Conservation (phyloP, 2,113 vertebrate genomes). For the Anhinga rufa region DNA sequence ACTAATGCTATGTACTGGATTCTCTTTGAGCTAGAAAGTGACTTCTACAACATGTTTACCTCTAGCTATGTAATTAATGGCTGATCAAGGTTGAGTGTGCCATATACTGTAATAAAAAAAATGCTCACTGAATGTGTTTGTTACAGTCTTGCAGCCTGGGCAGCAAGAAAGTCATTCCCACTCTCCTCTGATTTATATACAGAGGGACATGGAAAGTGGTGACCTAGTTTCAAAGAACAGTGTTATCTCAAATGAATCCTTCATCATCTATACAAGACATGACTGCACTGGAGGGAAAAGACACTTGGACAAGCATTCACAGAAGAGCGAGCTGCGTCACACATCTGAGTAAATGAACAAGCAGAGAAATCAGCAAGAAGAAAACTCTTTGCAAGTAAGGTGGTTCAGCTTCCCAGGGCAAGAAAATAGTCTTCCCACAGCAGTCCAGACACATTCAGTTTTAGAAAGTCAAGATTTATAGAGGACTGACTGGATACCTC, state of each 20-base stretch:
- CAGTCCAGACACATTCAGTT: neutral
- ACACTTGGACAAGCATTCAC: neutral
- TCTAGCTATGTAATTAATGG: neutral
- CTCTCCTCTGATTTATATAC: neutral
- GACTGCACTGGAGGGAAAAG: neutral
- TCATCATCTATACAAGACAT: neutral
- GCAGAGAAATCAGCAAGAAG: neutral
- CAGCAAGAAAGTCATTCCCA: neutral
- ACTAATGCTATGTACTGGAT: too few relatives aligned
- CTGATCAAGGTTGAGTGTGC: accelerated
- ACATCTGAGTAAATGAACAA: neutral
- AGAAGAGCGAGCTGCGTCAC: neutral
- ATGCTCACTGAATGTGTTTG: neutral
- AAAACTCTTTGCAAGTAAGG: neutral
- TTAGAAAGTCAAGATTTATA: neutral
- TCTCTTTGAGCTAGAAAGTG: too few relatives aligned
- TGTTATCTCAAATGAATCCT: neutral
- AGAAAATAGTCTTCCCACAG: neutral
- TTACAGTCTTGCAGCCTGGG: neutral
- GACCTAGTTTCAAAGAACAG: neutral
- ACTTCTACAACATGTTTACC: neutral
- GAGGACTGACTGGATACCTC: neutral
- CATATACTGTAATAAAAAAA: neutral
- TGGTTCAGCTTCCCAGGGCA: neutral
- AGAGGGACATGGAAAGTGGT: neutral